Percentiles rank a stretch among this genome's conserved stretches.
These are phyloP conservation scores for Lacerta agilis DNA, from an alignment of 2,797 vertebrate species.

Conservation along the genomic window DNA sequence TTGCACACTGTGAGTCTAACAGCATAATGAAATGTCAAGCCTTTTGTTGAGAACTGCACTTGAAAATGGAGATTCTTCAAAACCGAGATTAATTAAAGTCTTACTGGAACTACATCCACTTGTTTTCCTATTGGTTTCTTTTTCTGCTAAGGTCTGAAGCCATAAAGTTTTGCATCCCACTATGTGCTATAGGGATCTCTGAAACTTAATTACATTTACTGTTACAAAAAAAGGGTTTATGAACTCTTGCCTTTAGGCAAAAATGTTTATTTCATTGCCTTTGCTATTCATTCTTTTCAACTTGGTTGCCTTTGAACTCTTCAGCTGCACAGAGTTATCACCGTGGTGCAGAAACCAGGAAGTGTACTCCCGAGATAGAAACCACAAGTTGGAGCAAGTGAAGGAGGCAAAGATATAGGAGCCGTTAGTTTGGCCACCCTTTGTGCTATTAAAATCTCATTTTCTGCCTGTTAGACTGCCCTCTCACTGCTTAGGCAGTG, in stretches of 20 bases:
- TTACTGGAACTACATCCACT: constrained; percentile 60
- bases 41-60: constrained; percentile 50
- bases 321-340: constrained; percentile 87
- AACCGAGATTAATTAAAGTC: constrained; percentile 61
- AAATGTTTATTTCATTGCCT: constrained; percentile 88
- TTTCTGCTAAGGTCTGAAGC: constrained; percentile 73
- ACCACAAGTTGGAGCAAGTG: constrained; percentile 81
- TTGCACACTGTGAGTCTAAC: constrained; percentile 16
- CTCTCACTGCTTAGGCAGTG: constrained; percentile 86
- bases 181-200: constrained; percentile 81
- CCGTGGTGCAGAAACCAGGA: constrained; percentile 80
- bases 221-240: constrained; percentile 84
- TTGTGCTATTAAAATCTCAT: constrained; percentile 99
- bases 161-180: constrained; percentile 72
- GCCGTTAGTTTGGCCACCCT: constrained; percentile 87
- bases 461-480: constrained; percentile 98
- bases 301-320: constrained; percentile 84
- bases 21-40: constrained; percentile 33
- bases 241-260: constrained; percentile 85
- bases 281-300: constrained; percentile 85
- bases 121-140: constrained; percentile 73
- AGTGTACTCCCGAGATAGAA: constrained; percentile 76
- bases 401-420: constrained; percentile 82
- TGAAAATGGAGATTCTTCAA: constrained; percentile 62
- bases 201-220: constrained; percentile 86